These are phyloP conservation scores for Melanotaenia trifasciata DNA, from an alignment of 2,797 vertebrate genomes.

Conservation along the genomic window DNA sequence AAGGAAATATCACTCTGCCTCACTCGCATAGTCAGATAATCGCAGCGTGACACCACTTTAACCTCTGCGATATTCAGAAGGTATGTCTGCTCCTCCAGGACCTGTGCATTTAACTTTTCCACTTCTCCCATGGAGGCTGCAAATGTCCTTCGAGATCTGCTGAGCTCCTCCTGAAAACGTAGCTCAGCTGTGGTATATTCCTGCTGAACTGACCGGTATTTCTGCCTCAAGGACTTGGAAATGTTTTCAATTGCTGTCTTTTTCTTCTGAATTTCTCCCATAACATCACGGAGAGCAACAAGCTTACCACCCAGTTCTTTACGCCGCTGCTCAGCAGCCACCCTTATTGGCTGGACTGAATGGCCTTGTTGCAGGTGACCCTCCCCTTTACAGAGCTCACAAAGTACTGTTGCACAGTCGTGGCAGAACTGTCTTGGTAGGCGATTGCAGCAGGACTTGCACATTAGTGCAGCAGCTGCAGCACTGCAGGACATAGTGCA, in stretches of 20 bases:
- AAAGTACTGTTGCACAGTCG: slow-evolving; percentile 87
- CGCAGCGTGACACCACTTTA: slow-evolving; percentile 94
- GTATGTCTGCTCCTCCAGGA: slow-evolving; percentile 94
- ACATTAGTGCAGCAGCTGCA: slow-evolving; percentile 90
- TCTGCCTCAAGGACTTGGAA: slow-evolving; percentile 86
- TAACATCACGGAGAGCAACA: slow-evolving; percentile 86
- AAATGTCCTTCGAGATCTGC: slow-evolving; percentile 90
- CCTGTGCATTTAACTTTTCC: slow-evolving; percentile 91
- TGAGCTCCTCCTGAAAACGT: slow-evolving; percentile 91
- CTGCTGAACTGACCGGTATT: slow-evolving; percentile 91
- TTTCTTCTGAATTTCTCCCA: slow-evolving; percentile 90
- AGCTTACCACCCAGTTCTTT: slow-evolving; percentile 88
- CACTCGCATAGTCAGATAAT: slow-evolving; percentile 93
- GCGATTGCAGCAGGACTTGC: slow-evolving; percentile 90
- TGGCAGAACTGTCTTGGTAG: slow-evolving; percentile 92
- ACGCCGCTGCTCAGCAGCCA: slow-evolving; percentile 90
- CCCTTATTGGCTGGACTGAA: slow-evolving; percentile 85
- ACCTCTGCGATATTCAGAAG: slow-evolving; percentile 94
- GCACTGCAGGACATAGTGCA: slow-evolving; percentile 87
- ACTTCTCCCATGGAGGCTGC: slow-evolving; percentile 90
- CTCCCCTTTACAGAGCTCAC: slow-evolving; percentile 88
- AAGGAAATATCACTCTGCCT: slow-evolving; percentile 92
- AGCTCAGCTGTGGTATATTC: slow-evolving; percentile 91
- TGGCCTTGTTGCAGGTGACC: slow-evolving; percentile 88
- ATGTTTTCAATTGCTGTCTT: slow-evolving; percentile 89